Percentiles rank a stretch among this genome's conserved stretches.
Conservation (phyloP, 2,113 vertebrate species). For the Sylvilagus bachmani region DNA sequence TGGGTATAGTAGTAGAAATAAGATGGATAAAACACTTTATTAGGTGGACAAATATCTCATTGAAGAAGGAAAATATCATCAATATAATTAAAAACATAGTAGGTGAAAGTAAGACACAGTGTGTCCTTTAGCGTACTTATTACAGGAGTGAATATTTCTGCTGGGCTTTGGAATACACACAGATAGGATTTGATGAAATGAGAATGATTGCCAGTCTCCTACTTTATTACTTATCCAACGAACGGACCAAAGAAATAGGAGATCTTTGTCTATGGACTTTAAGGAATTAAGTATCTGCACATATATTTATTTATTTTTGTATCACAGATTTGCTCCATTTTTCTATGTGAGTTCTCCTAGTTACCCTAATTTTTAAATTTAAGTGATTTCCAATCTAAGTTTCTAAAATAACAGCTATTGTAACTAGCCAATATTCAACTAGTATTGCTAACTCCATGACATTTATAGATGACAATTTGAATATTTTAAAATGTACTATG, state of each 20-base stretch:
- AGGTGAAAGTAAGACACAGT: not conserved
- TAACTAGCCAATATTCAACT: not conserved
- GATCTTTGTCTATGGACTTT: not conserved
- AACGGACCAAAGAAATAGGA: not conserved
- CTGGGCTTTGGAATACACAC: not conserved
- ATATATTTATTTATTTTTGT: not conserved
- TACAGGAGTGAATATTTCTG: not conserved
- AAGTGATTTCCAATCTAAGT: not conserved
- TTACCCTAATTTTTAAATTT: slow-evolving; percentile 19
- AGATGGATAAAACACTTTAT: not conserved
- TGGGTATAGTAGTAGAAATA: not conserved
- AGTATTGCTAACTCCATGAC: not conserved
- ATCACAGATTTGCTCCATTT: not conserved
- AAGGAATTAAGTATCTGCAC: not conserved
- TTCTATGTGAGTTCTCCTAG: slow-evolving; percentile 20
- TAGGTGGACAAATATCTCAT: not conserved
- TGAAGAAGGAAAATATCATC: not conserved
- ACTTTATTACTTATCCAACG: not conserved
- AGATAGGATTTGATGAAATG: not conserved
- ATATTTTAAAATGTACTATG: slow-evolving; percentile 48
- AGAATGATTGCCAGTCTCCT: not conserved
- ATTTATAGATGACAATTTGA: slow-evolving; percentile 18
- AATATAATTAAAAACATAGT: not conserved
- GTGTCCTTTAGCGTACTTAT: not conserved
- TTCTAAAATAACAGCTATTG: slow-evolving; percentile 50